Conservation (phyloP, 1,140 invertebrate genomes). For the Pentalonia nigronervosa region DNA sequence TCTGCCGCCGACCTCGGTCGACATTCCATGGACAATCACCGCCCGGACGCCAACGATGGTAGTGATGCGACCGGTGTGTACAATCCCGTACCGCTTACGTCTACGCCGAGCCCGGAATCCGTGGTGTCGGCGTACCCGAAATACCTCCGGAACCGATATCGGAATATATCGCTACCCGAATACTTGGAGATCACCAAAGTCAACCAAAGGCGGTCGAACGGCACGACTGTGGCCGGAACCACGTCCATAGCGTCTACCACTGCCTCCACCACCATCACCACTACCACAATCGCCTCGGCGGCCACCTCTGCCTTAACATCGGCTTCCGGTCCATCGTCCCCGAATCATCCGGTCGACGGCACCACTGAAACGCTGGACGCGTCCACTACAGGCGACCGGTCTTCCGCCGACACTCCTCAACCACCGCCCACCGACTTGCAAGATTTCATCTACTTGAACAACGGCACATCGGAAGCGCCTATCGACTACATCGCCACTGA, state of each 20-base stretch:
- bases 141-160: background rate
- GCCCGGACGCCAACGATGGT: background rate
- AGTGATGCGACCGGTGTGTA: background rate
- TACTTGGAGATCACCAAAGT: constrained; percentile 45
- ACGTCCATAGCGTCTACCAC: no score
- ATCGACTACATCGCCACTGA: background rate
- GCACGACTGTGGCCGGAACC: background rate
- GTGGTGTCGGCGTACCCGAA: background rate
- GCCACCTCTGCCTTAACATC: background rate
- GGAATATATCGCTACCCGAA: constrained; percentile 41
- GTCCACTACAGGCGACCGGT: background rate
- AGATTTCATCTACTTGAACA: constrained; percentile 37
- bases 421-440: constrained; percentile 29
- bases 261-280: background rate
- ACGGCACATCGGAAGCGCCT: constrained; percentile 3
- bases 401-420: background rate
- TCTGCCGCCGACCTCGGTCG: background rate
- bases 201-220: constrained; percentile 36
- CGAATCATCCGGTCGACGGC: background rate
- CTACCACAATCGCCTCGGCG: background rate
- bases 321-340: background rate
- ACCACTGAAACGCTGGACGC: background rate
- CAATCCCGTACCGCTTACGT: background rate
- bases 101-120: background rate
- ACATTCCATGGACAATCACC: background rate